Base-by-base conservation (phyloP, 2,888 invertebrate species). In the Drosophila monieri region DNA sequence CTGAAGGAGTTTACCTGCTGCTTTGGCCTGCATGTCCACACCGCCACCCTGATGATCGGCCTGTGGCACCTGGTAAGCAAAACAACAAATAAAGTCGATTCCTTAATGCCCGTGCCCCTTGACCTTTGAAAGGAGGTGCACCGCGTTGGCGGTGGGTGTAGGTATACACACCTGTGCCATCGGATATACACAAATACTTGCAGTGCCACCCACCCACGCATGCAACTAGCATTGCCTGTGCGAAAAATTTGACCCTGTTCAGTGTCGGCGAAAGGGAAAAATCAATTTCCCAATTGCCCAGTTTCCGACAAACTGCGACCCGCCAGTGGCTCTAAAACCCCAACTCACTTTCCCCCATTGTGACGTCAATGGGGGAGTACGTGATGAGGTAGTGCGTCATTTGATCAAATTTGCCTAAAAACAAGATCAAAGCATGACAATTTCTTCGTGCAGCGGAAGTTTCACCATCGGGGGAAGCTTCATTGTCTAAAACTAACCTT, bases 21-120 rank as follows among this genome's bases (percentile, higher is more conserved):
- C 89, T 94, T 96, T 89, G 96, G 96, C 81, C 93, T 96, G 62
- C 97, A 97, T 92, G 97, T 97, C 52, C 94, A 96, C 67, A 96
- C 96, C 18, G 96, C 95, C 35, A 96, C 96, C 32, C 95, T 96
- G 59, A 93, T 95, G 72, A 94, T 96, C 72, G 96, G 96, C 85
- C 93, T 96, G 90, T 96, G 96, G 96, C 96, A 97, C 92, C 93
- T 96, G 93, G 96, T 96, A 92, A 94, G 94, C 92, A 12, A 44
- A 37, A 27, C 23, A 25, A n/a, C 18, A 18, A 35, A 35, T 14
- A 32, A 12, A 46, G 30, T 39, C n/a, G 21, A n/a, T 18, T 12
- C 6, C 6, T 5, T 6, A 35, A 35, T 14, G 35, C 39, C 39
- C 15, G 1, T 18, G 18, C 46, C 37, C 70, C 55, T 47, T 71